Evolutionary conservation across 2,888 invertebrate genomes (phyloP).

Genomic region (Heliconius charithonia): DNA sequence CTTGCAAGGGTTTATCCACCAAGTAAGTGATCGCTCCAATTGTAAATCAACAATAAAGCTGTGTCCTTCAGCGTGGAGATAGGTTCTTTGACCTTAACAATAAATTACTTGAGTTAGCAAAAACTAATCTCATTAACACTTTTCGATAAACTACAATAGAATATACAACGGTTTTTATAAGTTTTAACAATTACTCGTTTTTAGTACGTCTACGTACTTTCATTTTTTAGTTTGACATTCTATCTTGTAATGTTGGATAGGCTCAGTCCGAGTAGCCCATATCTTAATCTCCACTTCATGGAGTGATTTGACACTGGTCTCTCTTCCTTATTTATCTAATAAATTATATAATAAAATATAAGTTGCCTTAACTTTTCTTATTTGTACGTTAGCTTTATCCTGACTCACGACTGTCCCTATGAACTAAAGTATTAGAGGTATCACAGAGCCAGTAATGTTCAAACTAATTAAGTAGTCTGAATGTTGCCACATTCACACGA

Average conservation of each 20-base stretch:
- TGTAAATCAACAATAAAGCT: neutral
- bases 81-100: conserved; percentile 11
- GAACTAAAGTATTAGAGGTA: neutral
- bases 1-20: neutral
- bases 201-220: neutral
- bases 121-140: neutral
- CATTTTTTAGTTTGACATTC: neutral
- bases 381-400: neutral
- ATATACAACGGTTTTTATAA: neutral
- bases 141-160: neutral
- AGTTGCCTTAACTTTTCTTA: neutral
- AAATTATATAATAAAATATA: no score
- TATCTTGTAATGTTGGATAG: neutral
- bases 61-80: neutral
- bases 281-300: no score
- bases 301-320: no score
- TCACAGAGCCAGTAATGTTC: conserved; percentile 4
- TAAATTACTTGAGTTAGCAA: neutral
- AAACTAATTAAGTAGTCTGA: conserved; percentile 16
- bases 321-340: no score
- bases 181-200: neutral
- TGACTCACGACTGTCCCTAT: conserved; percentile 2
- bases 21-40: neutral
- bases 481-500: neutral
- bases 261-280: no score